Base-by-base conservation (phyloP, 2,113 vertebrate genomes). In the Sander lucioperca region DNA sequence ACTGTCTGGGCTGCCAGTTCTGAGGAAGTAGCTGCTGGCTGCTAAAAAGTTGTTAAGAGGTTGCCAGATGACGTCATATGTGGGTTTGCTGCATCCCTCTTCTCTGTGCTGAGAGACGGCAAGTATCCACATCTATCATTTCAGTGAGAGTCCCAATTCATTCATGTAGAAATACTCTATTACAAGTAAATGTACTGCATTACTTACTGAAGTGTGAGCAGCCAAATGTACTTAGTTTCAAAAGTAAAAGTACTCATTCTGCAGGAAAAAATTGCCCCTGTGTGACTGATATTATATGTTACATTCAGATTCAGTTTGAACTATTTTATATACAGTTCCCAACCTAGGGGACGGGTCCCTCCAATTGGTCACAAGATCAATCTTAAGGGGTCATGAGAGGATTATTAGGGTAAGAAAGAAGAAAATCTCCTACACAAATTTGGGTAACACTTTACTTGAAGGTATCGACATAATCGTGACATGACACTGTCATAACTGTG, bases 1-100 rank as follows among this genome's bases (percentile, higher is more conserved):
- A 48, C 54, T 10, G 57, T 21, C 54, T 8, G 69, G 33, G 63
- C 57, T 75, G 81, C 84, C 81, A 77, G 62, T 45, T 53, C 59
- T 61, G 43, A 33, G 66, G 73, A 80, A 70, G 70, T 2, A 58
- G 47, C 56, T 70, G 18, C 18, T 79, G 70, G 73, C 70, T 64
- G 70, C 25, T 33, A 4, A 58, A 80, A 80, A 65, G 67, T 54
- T 51, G 51, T 21, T 59, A n/a, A 1, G n/a, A 72, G 77, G 74
- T 73, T 75, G 77, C 85, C 82, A 74, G 71, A 51, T 83, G 82
- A 89, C 53, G 57, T 79, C 75, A 82, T 48, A 3, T 82, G 81
- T 64, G 78, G 78, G 56, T 84, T 74, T 74, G 45, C 56, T 36
- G 68, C 51, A 45, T 58, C 72, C 51, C 48, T 68, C 36, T 30